Conservation (phyloP, 2,888 invertebrate species). For the Pelosia muscerda region DNA sequence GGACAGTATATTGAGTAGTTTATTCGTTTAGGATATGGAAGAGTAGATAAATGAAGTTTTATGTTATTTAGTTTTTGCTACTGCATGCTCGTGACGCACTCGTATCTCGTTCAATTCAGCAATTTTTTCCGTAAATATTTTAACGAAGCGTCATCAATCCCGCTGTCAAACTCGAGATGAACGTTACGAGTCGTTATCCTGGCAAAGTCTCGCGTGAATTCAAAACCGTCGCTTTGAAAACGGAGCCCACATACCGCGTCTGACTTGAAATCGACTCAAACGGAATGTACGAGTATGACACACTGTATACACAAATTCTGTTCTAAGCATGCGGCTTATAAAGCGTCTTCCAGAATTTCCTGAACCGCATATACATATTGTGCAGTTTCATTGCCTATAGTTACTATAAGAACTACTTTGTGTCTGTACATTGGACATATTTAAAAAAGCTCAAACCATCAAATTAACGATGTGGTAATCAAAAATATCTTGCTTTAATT, state of each 20-base stretch:
- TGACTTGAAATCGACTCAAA: neutral
- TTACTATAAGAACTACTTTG: neutral
- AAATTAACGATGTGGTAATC: too few relatives aligned
- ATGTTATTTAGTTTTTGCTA: neutral
- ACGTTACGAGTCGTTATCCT: neutral
- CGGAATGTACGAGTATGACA: neutral
- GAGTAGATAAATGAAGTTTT: neutral
- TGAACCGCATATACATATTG: neutral
- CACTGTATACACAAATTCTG: neutral
- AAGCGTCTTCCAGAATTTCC: neutral
- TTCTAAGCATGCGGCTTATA: neutral
- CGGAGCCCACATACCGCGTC: constrained; percentile 1
- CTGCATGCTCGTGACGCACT: too few relatives aligned
- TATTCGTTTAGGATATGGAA: neutral
- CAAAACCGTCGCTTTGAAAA: neutral
- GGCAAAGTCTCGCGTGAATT: neutral
- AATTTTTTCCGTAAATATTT: neutral
- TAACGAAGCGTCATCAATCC: neutral
- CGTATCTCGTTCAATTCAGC: too few relatives aligned
- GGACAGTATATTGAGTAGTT: neutral
- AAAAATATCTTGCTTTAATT: too few relatives aligned
- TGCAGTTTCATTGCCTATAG: neutral
- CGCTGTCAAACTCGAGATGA: neutral
- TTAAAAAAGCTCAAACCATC: too few relatives aligned
- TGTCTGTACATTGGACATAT: neutral